Conservation (phyloP, 2,797 vertebrate species). For the Tapera naevia region DNA sequence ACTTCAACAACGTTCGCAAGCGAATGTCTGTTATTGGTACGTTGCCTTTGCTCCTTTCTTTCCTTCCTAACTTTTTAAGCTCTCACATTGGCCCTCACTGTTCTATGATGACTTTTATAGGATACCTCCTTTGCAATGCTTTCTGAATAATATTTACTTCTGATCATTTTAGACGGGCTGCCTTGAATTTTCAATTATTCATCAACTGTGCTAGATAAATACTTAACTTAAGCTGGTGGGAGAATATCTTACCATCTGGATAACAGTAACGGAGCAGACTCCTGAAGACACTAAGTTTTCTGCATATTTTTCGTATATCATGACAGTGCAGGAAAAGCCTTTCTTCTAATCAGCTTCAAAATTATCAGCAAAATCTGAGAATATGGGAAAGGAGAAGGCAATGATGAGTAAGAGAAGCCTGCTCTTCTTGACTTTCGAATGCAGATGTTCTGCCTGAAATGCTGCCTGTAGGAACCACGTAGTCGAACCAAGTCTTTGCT, state of each 20-base stretch:
- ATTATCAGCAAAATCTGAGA: background rate
- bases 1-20: conserved; percentile 93
- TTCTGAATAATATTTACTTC: background rate
- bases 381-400: background rate
- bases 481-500: background rate
- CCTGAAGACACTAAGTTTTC: background rate
- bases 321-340: background rate
- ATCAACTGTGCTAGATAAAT: background rate
- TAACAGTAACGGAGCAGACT: background rate
- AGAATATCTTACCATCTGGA: background rate
- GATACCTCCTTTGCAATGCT: background rate
- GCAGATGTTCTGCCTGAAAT: background rate
- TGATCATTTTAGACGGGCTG: background rate
- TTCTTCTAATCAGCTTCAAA: background rate
- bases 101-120: background rate
- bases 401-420: background rate
- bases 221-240: background rate
- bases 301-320: background rate
- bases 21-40: conserved; percentile 96
- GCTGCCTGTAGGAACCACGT: fast-evolving
- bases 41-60: conserved; percentile 14
- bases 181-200: background rate
- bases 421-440: background rate
- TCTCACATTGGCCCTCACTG: background rate
- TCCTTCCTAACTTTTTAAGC: background rate